Base-by-base conservation (phyloP, 2,113 vertebrate species). In the Melanotaenia duboulayi region DNA sequence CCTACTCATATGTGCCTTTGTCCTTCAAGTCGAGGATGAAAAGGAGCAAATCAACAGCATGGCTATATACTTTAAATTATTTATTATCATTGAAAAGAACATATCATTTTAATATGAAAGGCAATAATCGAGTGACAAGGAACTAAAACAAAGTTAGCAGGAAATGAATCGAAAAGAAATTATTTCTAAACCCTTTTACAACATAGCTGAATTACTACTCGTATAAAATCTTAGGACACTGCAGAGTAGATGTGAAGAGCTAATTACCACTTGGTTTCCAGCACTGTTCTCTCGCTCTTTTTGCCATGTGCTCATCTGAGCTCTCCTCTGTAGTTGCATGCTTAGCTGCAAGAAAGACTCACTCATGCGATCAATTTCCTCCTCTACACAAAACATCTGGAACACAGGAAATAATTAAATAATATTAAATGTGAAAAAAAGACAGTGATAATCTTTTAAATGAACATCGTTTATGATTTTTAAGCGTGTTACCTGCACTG, bases 291-390 rank as follows among this genome's bases (percentile, higher is more conserved):
- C 78, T 55, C 61, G 68, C 37, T 80, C 76, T 13, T 75, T 79
- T 8, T 67, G 70, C 54, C 20, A 48, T 48, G 50, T 74, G 66
- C 40, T 84, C 51, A 54, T 64, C 50, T 87, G 79, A 37, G 76
- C 58, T 60, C 77, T 69, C 17, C 74, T 68, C 76, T 92, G 83
- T 0, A 92, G 86, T 50, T 91, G 81, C 56, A 86, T 28, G 24
- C 90, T 93, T 22, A 95, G 76, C 71, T 92, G 87, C 75, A 93
- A 76, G 80, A 94, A 95, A 11, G 83, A 90, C 48, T 95, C 91
- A 44, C 93, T 92, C 76, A 95, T 78, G 44, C 59, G 58, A 78
- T 94, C 92, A 64, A 94, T 79, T 72, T 90, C 90, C 66, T 91
- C 87, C 52, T 95, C 93, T 28, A 93, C 24, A 69, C 88, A 85